A percentile compares a stretch with the other conserved stretches of the same genome.
phyloP scores from a whole-genome alignment of 2,113 vertebrate species.

The Rhea pennata region DNA sequence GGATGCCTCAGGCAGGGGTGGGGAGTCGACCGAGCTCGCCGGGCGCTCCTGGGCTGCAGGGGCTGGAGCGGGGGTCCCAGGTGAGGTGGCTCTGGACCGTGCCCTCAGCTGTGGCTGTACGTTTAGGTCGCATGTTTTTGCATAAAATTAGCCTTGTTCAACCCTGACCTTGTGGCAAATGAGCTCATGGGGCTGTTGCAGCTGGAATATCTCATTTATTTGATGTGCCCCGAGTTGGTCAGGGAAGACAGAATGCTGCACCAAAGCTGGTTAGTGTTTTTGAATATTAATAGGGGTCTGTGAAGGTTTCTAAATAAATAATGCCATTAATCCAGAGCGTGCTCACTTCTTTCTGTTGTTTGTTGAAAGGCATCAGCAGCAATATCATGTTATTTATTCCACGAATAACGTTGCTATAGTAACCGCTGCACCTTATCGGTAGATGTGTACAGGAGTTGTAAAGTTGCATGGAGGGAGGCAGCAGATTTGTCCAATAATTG shows the following conservation, averaged over 20 bases:
- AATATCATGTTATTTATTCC: constrained; percentile 67
- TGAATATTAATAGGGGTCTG: constrained; percentile 33
- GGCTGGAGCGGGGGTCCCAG: background rate
- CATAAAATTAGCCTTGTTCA: background rate
- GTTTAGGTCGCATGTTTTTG: background rate
- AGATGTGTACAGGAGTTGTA: background rate
- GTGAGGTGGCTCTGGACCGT: background rate
- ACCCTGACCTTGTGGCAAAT: background rate
- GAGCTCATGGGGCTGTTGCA: background rate
- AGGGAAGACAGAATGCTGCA: background rate
- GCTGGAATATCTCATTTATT: background rate
- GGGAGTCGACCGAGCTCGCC: background rate
- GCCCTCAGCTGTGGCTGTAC: too few relatives aligned
- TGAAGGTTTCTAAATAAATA: constrained; percentile 66
- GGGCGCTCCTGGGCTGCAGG: background rate
- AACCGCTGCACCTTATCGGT: constrained; percentile 62
- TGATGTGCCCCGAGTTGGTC: background rate
- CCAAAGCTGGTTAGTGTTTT: background rate
- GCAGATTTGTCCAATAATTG: constrained; percentile 42
- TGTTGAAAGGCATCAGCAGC: constrained; percentile 54
- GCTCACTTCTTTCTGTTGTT: constrained; percentile 47
- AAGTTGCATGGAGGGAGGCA: constrained; percentile 44
- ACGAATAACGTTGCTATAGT: constrained; percentile 77
- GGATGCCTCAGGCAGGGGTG: background rate
- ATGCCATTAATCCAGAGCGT: constrained; percentile 62